phyloP scores from a whole-genome alignment of 2,888 invertebrate genomes.

The Polymixis flavicincta region DNA sequence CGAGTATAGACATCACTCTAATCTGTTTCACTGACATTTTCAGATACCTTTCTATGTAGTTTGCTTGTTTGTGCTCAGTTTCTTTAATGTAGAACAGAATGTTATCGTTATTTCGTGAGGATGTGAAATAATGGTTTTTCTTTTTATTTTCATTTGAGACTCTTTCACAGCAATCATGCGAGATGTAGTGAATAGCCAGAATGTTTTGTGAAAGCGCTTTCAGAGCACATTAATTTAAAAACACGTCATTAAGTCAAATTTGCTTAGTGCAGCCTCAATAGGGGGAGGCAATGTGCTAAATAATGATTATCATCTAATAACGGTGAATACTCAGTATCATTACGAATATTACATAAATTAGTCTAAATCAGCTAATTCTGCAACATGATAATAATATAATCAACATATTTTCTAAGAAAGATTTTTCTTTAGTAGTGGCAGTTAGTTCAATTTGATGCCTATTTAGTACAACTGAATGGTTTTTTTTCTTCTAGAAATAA shows the following conservation, averaged over 20 bases:
- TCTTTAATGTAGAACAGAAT: not conserved
- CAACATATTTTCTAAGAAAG: slow-evolving; percentile 23
- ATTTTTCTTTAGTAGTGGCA: slow-evolving; percentile 8
- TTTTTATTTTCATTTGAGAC: slow-evolving; percentile 26
- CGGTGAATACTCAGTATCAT: slow-evolving; percentile 31
- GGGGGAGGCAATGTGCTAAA: slow-evolving; percentile 26
- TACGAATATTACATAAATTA: slow-evolving; percentile 37
- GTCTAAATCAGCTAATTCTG: slow-evolving; percentile 44
- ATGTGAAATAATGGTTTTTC: slow-evolving; percentile 18
- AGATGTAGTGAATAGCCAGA: slow-evolving; percentile 37
- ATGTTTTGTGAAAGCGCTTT: slow-evolving; percentile 49
- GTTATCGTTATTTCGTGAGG: slow-evolving; percentile 6
- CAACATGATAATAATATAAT: slow-evolving; percentile 42
- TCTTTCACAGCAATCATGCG: slow-evolving; percentile 16
- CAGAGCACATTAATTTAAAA: slow-evolving; percentile 14
- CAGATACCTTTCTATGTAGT: slow-evolving; percentile 46
- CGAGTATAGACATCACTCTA: slow-evolving; percentile 64
- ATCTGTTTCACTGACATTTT: slow-evolving; percentile 67
- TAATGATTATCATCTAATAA: slow-evolving; percentile 46
- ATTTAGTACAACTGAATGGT: slow-evolving; percentile 24
- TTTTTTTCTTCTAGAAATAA: slow-evolving; percentile 21
- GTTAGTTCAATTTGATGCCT: slow-evolving; percentile 23
- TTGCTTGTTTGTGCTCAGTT: slow-evolving; percentile 16
- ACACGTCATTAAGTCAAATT: slow-evolving; percentile 38
- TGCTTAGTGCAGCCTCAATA: slow-evolving; percentile 28